Evolutionary conservation across 2,888 invertebrate species (phyloP).

Genomic region (Phragmatobia fuliginosa): DNA sequence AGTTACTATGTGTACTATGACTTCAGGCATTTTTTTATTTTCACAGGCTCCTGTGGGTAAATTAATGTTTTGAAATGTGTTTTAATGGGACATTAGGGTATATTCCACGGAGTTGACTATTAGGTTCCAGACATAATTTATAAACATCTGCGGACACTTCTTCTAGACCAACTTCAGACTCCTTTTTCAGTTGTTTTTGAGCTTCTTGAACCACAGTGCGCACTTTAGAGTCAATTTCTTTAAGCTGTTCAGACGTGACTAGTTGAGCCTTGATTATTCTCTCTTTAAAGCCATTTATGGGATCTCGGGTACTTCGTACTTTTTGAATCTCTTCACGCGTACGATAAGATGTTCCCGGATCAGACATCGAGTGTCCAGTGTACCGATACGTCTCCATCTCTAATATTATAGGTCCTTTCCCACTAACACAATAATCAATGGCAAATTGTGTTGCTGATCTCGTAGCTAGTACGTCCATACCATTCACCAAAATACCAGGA

Average conservation of each 20-base stretch:
- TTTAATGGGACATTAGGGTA: conserved; percentile 76
- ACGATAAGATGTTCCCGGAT: conserved; percentile 98
- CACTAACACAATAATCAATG: conserved; percentile 92
- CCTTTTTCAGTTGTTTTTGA: conserved; percentile 90
- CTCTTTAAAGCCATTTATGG: conserved; percentile 98
- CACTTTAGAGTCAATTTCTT: conserved; percentile 95
- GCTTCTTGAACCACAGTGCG: conserved; percentile 95
- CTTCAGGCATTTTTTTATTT: background rate
- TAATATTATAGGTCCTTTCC: conserved; percentile 97
- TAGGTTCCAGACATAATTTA: conserved; percentile 87
- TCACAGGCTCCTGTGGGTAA: background rate
- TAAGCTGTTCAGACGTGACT: conserved; percentile 94
- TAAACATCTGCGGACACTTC: conserved; percentile 95
- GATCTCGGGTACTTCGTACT: conserved; percentile 98
- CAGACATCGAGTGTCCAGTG: conserved; percentile 99
- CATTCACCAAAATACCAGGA: conserved; percentile 99
- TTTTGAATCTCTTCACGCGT: conserved; percentile 98
- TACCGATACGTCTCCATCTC: conserved; percentile 99
- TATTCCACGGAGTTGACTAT: conserved; percentile 87
- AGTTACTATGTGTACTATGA: no score
- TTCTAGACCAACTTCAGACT: conserved; percentile 91
- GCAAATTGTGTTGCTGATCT: conserved; percentile 94
- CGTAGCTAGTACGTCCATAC: conserved; percentile 98
- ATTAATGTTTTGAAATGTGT: conserved; percentile 72
- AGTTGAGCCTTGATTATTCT: conserved; percentile 92